phyloP scores from a whole-genome alignment of 2,113 vertebrate genomes.

The Gambusia holbrooki region DNA sequence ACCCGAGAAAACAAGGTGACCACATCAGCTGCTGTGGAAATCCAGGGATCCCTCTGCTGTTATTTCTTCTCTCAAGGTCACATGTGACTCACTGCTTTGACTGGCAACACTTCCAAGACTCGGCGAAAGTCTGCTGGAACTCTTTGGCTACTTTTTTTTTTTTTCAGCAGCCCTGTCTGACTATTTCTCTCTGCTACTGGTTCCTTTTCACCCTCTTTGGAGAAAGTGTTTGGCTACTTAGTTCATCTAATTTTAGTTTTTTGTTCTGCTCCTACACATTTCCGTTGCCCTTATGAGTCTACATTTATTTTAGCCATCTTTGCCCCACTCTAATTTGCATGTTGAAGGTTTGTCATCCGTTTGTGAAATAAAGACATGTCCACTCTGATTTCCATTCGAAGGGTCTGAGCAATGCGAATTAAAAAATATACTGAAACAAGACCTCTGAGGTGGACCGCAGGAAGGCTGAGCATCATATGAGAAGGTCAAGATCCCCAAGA shows the following conservation, averaged over 20 bases:
- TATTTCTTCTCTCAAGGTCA: slow-evolving; percentile 73
- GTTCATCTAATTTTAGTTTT: slow-evolving; percentile 1
- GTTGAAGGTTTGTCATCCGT: slow-evolving; percentile 54
- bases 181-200: slow-evolving; percentile 20
- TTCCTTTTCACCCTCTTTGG: slow-evolving; percentile 14
- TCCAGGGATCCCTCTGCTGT: slow-evolving; percentile 73
- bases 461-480: slow-evolving; percentile 58
- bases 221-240: slow-evolving; percentile 2
- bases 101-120: slow-evolving; percentile 61
- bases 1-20: slow-evolving; percentile 72
- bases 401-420: slow-evolving; percentile 50
- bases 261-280: background rate
- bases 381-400: slow-evolving; percentile 61
- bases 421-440: slow-evolving; percentile 65
- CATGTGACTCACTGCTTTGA: slow-evolving; percentile 74
- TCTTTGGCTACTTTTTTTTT: slow-evolving; percentile 29
- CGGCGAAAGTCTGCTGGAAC: slow-evolving; percentile 44
- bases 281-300: background rate
- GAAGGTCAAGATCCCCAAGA: slow-evolving; percentile 74
- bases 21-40: slow-evolving; percentile 72
- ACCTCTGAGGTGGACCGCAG: slow-evolving; percentile 71
- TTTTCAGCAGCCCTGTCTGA: slow-evolving; percentile 27
- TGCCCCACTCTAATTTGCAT: slow-evolving; percentile 50
- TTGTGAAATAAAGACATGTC: slow-evolving; percentile 68
- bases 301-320: slow-evolving; percentile 21